Evolutionary conservation across 2,888 invertebrate genomes (phyloP), one percentile per base, ranked within the genome.

Genomic region (Petrolisthes manimaculis): DNA sequence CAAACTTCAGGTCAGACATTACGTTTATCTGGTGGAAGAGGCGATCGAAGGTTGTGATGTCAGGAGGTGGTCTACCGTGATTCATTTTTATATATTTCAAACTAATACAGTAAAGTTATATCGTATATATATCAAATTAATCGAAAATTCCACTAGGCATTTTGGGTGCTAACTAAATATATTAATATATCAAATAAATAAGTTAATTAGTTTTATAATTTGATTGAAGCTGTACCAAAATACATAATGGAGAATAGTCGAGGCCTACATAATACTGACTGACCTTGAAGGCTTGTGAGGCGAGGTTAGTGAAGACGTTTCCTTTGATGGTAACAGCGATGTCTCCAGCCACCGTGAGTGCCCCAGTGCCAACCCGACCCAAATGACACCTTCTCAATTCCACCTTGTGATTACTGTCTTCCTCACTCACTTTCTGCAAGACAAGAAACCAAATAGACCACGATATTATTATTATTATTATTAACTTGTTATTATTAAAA

Each of bases 301-400:
- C 82, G 5, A 86, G 56, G 21, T 53, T 82, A 14, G 21, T 12
- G 75, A 86, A 86, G 51, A 5, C 5, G 82, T 86, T 86, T 51
- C 61, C 75, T 18, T 81, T 81, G 51, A 86, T 82, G 12, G 74
- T 82, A 5, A 86, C 82, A 37, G 74, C 86, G 53, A 86, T 56
- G 54, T 86, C 77, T 5, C 86, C 86, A 0, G 75, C 51, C 0
- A 24, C 81, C 14, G 77, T 61, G 53, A 86, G 55, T 61, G 74
- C 86, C 18, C 82, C 86, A 3, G 56, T 81, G 21, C 24, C 86
- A 18, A 86, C 67, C 2, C 9, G 56, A 0, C 74, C 61, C 74
- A 86, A 24, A 1, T 9, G 51, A 53, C 82, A 77, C 3, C 37
- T n/a, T 8, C 9, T 21, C 55, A 86, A 53, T 14, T 56, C 74